Conservation (phyloP, 2,113 vertebrate species). For the Collichthys lucidus region DNA sequence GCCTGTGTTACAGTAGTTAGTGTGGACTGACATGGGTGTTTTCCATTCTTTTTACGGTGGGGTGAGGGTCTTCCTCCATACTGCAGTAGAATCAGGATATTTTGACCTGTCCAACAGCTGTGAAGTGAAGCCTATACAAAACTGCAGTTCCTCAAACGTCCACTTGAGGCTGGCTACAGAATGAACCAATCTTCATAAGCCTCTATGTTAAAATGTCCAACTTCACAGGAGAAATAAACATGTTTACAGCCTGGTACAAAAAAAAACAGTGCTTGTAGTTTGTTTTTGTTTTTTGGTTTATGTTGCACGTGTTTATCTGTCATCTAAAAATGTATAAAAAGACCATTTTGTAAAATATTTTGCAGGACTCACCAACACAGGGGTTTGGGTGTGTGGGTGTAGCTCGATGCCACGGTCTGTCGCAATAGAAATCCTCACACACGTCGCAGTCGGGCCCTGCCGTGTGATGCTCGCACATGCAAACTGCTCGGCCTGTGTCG, state of each 20-base stretch:
- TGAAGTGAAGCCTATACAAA: too few species aligned
- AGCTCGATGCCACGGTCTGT: slow-evolving; percentile 89
- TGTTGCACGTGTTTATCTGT: not conserved
- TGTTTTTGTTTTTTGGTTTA: not conserved
- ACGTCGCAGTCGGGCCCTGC: slow-evolving; percentile 87
- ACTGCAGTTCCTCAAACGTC: too few species aligned
- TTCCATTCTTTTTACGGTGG: not conserved
- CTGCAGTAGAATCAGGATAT: not conserved
- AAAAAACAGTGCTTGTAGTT: not conserved
- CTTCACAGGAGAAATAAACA: too few species aligned
- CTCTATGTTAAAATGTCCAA: too few species aligned
- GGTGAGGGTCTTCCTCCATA: too few species aligned
- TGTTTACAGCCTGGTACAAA: too few species aligned
- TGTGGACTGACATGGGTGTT: not conserved
- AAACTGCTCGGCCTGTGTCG: slow-evolving; percentile 78
- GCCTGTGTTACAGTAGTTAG: not conserved
- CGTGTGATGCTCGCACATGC: slow-evolving; percentile 88
- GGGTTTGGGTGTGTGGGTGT: slow-evolving; percentile 88
- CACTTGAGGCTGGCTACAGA: too few species aligned
- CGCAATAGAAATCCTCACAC: slow-evolving; percentile 87
- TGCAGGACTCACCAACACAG: slow-evolving; percentile 85
- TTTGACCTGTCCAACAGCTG: not conserved
- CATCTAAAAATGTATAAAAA: not conserved
- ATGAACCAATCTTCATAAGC: too few species aligned
- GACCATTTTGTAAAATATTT: not conserved